Base-by-base conservation (phyloP, 2,888 invertebrate species). In the Zygaena filipendulae region DNA sequence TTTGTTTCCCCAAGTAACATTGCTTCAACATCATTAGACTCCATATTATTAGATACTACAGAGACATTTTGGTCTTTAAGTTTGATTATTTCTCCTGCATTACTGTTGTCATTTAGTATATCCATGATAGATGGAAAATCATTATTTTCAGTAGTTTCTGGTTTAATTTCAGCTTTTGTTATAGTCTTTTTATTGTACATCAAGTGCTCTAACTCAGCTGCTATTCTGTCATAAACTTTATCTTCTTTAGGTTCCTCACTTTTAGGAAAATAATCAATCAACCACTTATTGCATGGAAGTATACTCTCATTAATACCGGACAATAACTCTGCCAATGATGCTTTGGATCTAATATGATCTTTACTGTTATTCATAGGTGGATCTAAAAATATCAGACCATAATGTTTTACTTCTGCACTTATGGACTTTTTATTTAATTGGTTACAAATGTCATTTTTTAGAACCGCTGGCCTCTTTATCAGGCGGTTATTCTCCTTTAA, bases 81-180 rank as follows among this genome's bases (percentile, higher is more conserved):
- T 40, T 53, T 54, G 4, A 33, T 38, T 49, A 16, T 22, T 26
- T 10, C 27, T 29, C 26, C 29, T 25, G 42, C 49, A 49, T 52
- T 60, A 21, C 44, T 34, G 29, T 49, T 57, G 21, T 62, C 63
- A 50, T 60, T 77, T n/a, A 79, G 51, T 33, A 79, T 75, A 31
- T 80, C 79, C 68, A 79, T 67, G 34, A 80, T 79, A n/a, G 79
- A 79, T 25, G 79, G 79, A 40, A 75, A 80, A 21, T 62, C 61
- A 46, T 67, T 70, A 13, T 39, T 54, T n/a, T 57, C 59, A 27
- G 42, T 29, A 22, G 28, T 3, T 22, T 49, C 50, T 4, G 36
- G 13, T 35, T 52, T 47, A 8, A 12, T 19, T 13, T 31, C 35
- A 4, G 24, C 21, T 26, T 53, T 59, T 12, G 33, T 35, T 25